Evolutionary conservation across 2,113 vertebrate species (phyloP).

Genomic region (Anseranas semipalmata): DNA sequence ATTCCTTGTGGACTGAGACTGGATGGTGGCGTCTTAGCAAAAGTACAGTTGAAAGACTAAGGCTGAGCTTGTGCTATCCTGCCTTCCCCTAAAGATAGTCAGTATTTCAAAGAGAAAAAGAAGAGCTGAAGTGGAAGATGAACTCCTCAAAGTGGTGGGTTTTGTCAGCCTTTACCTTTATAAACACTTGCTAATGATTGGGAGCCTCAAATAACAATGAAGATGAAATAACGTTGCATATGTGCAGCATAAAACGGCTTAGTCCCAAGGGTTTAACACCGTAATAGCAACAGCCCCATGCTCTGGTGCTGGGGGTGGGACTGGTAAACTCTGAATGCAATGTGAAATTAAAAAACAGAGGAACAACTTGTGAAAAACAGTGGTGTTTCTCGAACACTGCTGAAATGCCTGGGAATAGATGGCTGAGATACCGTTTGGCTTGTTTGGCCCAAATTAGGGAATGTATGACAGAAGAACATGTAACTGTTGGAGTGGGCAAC

Average conservation of each 20-base stretch:
- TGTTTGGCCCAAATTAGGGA: background rate
- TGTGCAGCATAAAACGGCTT: background rate
- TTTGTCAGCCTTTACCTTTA: background rate
- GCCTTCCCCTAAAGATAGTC: background rate
- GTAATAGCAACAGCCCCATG: accelerated
- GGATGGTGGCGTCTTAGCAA: accelerated
- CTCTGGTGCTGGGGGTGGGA: background rate
- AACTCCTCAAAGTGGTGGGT: background rate
- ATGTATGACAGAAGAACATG: background rate
- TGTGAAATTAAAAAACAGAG: background rate
- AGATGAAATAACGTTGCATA: background rate
- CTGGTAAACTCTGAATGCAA: background rate
- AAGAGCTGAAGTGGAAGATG: background rate
- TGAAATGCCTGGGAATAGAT: background rate
- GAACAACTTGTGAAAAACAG: background rate
- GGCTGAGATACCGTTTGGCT: background rate
- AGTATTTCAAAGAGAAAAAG: background rate
- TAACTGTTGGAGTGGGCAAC: accelerated
- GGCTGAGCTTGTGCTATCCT: background rate
- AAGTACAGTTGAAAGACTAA: background rate
- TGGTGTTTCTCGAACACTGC: background rate
- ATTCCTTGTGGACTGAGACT: background rate
- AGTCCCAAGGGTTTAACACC: background rate
- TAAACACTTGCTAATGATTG: background rate
- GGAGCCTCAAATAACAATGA: background rate